Evolutionary conservation across 1,140 invertebrate species (phyloP).

Genomic region (Lycorma delicatula): DNA sequence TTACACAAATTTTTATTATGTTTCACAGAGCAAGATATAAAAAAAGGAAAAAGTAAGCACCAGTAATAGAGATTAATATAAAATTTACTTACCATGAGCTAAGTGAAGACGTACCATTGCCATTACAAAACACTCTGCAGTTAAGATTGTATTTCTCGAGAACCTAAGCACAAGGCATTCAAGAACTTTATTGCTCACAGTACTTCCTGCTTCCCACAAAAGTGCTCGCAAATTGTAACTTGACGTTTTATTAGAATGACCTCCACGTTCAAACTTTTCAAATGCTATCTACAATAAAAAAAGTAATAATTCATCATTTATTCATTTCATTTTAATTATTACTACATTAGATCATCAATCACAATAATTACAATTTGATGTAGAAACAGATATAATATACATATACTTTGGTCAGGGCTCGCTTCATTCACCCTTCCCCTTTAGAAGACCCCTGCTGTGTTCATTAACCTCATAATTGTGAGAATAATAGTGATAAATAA

Average conservation of each 20-base stretch:
- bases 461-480: no score
- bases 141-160: conserved; percentile 49
- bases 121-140: conserved; percentile 55
- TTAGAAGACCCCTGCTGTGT: no score
- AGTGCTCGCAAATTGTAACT: conserved; percentile 54
- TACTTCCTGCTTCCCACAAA: conserved; percentile 57
- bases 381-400: conserved; percentile 12
- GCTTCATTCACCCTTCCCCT: no score
- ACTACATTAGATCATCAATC: neutral
- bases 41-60: neutral
- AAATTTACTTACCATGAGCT: conserved; percentile 50
- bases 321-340: conserved; percentile 14
- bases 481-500: no score
- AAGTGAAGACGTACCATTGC: conserved; percentile 61
- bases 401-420: conserved; percentile 8
- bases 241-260: conserved; percentile 47
- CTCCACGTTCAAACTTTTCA: conserved; percentile 49
- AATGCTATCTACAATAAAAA: conserved; percentile 44
- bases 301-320: no score
- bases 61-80: neutral
- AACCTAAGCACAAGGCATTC: conserved; percentile 61
- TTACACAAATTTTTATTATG: neutral
- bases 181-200: conserved; percentile 64
- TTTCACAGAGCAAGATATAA: neutral
- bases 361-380: neutral